Evolutionary conservation across 2,888 invertebrate species (phyloP).

Genomic region (Leptopilina syphax): DNA sequence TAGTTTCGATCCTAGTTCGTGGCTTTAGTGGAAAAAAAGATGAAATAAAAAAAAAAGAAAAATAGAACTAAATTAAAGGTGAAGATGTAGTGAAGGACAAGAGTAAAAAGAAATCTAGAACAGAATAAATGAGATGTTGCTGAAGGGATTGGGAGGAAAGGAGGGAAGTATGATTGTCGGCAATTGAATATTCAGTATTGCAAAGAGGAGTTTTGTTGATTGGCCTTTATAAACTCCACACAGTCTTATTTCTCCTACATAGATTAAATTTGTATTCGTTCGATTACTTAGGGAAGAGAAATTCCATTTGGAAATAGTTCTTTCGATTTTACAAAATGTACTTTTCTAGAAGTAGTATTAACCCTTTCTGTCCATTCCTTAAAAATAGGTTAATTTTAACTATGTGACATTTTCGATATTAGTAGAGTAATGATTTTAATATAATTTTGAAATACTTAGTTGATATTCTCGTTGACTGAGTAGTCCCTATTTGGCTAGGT

Average conservation of each 20-base stretch:
- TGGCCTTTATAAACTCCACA: constrained; percentile 14
- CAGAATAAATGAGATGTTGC: constrained; percentile 8
- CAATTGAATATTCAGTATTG: constrained; percentile 27
- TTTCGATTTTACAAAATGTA: constrained; percentile 4
- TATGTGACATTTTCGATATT: no score
- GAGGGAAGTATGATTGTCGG: background rate
- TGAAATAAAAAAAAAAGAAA: background rate
- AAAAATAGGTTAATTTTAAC: no score
- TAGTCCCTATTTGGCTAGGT: no score
- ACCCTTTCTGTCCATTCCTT: no score
- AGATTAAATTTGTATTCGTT: constrained; percentile 57
- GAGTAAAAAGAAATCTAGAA: background rate
- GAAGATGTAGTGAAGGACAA: background rate
- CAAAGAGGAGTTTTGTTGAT: constrained; percentile 8
- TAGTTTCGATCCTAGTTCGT: no score
- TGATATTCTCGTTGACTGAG: no score
- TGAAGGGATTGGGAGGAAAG: background rate
- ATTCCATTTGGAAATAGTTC: background rate
- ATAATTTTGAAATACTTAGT: no score
- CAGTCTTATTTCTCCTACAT: background rate
- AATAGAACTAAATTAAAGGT: background rate
- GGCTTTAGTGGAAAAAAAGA: background rate
- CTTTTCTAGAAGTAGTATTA: background rate
- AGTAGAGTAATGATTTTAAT: no score
- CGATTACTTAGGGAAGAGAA: constrained; percentile 52